Evolutionary conservation across 2,888 invertebrate genomes (phyloP), one percentile per base, ranked within the genome.

Genomic region (Caenorhabditis imperialis): DNA sequence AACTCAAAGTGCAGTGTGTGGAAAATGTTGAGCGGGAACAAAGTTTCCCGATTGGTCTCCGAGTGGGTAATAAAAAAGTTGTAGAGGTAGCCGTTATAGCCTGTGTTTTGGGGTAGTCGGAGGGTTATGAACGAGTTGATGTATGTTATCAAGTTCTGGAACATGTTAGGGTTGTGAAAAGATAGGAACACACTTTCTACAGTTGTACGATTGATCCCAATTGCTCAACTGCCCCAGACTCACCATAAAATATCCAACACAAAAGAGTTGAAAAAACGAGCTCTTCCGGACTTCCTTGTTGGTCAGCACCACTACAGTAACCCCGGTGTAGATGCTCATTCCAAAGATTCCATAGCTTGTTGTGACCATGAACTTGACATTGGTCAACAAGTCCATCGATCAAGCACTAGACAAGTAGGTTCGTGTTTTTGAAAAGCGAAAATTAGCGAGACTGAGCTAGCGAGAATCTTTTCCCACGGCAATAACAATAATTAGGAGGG

Each of bases 1-100:
- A 60, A 60, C 18, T 60, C 60, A 22, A 60, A 60, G 12, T 60
- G 60, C 0, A 60, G 30, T n/a, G 48, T 50, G n/a, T 60, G 60
- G 16, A 60, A 60, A 0, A 60, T 7, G 2, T 14, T 40, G 5
- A 50, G 18, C 12, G 60, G 60, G 22, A 60, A 60, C 4, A 18
- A 2, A 3, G 7, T 20, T 5, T 60, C 48, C 3, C 30, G 30
- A n/a, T 50, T 38, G 20, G 48, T 60, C 5, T 30, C 8, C 4
- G 33, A 30, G 6, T 48, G 48, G 16, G 8, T 40, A 30, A 40
- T 37, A 48, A 48, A 60, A 22, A 60, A 60, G 12, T 7, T 3
- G 2, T 37, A 60, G n/a, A 48, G 40, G 2, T 48, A 38, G 14
- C 60, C 60, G 1, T 12, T 12, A 14, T 22, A 40, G 12, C 27